These are phyloP conservation scores for Gambusia affinis DNA, from an alignment of 2,113 vertebrate genomes.

Conservation along the genomic window DNA sequence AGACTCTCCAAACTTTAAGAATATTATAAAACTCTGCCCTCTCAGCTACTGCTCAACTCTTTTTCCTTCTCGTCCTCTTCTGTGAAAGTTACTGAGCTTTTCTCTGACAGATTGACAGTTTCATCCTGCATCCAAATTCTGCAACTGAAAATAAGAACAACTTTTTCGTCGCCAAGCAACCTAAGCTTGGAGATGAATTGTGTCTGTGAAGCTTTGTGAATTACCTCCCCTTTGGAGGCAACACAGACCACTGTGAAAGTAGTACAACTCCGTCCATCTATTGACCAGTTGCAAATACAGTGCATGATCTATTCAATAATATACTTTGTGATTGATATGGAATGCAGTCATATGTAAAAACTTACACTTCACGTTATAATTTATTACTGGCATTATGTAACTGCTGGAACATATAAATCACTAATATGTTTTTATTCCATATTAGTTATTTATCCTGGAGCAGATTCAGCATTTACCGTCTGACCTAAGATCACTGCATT, in stretches of 20 bases:
- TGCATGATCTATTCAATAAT: neutral
- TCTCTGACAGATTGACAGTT: neutral
- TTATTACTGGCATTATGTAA: neutral
- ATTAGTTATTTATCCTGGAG: neutral
- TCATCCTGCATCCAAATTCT: neutral
- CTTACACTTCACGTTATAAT: neutral
- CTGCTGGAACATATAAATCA: neutral
- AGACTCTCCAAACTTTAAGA: neutral
- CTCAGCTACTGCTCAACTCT: neutral
- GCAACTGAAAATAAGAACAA: neutral
- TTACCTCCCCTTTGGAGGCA: neutral
- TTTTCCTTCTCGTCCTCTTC: neutral
- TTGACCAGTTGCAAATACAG: neutral
- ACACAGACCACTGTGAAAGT: neutral
- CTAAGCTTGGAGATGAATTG: neutral
- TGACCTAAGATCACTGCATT: constrained; percentile 50
- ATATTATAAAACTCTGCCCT: neutral
- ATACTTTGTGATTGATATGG: neutral
- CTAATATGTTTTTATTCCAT: neutral
- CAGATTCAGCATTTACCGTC: neutral
- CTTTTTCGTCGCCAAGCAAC: neutral
- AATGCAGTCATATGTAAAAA: neutral
- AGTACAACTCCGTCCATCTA: neutral
- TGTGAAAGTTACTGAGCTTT: neutral
- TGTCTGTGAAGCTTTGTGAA: neutral